Conservation (phyloP, 2,113 vertebrate species). For the Hyperopisus bebe region DNA sequence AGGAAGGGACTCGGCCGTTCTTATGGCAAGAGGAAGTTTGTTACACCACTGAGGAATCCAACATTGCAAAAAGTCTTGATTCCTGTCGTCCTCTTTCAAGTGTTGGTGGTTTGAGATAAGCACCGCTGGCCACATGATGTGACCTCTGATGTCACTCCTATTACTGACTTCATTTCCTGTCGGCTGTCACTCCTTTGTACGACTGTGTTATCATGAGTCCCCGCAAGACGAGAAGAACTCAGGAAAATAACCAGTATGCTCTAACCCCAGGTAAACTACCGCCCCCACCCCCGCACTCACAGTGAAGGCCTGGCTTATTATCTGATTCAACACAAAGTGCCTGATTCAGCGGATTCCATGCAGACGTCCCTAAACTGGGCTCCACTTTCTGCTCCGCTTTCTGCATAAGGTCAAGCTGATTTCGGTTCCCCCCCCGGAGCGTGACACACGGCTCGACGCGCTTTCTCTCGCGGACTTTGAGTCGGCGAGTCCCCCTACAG, state of each 20-base stretch:
- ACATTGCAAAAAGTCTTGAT: too few relatives aligned
- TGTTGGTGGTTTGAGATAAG: too few relatives aligned
- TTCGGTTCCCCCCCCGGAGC: not conserved
- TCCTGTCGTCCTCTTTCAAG: too few relatives aligned
- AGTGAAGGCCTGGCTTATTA: not conserved
- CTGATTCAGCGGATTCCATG: not conserved
- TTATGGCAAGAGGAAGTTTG: too few relatives aligned
- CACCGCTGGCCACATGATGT: not conserved
- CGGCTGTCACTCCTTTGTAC: not conserved
- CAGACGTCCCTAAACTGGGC: not conserved
- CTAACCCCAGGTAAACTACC: not conserved
- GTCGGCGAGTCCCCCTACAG: not conserved
- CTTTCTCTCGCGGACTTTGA: not conserved
- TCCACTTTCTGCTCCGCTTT: not conserved
- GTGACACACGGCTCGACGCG: not conserved
- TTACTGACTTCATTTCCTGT: not conserved
- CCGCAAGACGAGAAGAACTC: not conserved
- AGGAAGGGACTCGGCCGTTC: too few relatives aligned
- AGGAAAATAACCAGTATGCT: not conserved
- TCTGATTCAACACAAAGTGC: not conserved
- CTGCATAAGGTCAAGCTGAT: not conserved
- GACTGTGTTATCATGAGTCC: not conserved
- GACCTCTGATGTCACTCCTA: not conserved
- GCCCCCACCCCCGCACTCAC: not conserved
- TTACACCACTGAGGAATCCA: too few relatives aligned